These are phyloP conservation scores for Philereme transversata DNA, from an alignment of 2,888 invertebrate species.

Conservation along the genomic window DNA sequence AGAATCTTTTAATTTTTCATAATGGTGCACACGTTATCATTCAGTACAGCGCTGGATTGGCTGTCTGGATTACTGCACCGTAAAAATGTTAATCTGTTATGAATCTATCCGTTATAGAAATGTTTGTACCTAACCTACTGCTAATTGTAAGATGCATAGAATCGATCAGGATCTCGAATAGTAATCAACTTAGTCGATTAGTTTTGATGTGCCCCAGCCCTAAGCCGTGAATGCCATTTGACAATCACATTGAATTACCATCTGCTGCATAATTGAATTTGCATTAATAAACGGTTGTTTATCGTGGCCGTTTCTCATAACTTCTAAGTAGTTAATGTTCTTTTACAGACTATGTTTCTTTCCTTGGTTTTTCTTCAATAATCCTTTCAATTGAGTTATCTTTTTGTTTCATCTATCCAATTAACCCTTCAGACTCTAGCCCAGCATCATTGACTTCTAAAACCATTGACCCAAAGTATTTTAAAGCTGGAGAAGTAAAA, in stretches of 20 bases:
- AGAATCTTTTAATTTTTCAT: too few relatives aligned
- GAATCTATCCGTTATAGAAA: background rate
- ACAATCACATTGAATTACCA: constrained; percentile 8
- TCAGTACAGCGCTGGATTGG: too few relatives aligned
- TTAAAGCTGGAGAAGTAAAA: background rate
- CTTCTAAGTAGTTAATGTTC: too few relatives aligned
- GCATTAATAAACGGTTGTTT: background rate
- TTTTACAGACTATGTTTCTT: too few relatives aligned
- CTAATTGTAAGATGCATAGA: background rate
- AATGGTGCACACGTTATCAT: too few relatives aligned
- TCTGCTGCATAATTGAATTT: constrained; percentile 7
- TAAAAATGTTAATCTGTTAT: background rate
- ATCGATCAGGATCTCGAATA: constrained; percentile 14
- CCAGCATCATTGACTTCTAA: too few relatives aligned
- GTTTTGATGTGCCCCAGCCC: constrained; percentile 1
- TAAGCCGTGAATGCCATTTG: constrained; percentile 9
- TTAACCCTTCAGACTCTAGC: too few relatives aligned
- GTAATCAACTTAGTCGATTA: constrained; percentile 23
- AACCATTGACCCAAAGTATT: background rate
- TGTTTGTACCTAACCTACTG: background rate
- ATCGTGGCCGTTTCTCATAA: background rate
- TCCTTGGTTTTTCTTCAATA: too few relatives aligned
- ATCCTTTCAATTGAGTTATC: too few relatives aligned
- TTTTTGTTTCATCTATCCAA: too few relatives aligned
- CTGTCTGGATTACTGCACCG: too few relatives aligned